These are phyloP conservation scores for Athalia circularis DNA, from an alignment of 2,888 invertebrate species.

Conservation along the genomic window DNA sequence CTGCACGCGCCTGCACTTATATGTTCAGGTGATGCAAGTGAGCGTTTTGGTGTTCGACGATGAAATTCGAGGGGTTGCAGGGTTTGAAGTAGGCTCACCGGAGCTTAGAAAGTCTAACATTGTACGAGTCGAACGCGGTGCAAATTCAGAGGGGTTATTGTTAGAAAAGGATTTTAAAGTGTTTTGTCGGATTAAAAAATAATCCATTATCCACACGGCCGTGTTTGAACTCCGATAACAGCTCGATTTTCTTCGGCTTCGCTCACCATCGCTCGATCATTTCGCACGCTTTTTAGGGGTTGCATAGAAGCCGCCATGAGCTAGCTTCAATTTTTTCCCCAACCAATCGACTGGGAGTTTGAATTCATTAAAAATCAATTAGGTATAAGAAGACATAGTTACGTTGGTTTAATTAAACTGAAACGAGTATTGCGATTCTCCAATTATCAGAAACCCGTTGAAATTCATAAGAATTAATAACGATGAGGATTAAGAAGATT, in stretches of 20 bases:
- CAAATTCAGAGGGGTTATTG: background rate
- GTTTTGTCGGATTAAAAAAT: conserved; percentile 11
- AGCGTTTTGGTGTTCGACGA: background rate
- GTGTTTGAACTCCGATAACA: no score
- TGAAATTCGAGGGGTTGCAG: background rate
- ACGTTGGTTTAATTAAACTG: conserved; percentile 14
- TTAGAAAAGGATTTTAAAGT: background rate
- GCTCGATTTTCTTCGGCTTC: no score
- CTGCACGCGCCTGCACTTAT: background rate
- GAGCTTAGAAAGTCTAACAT: background rate
- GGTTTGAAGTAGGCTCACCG: conserved; percentile 1
- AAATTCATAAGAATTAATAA: no score
- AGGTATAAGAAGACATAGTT: background rate
- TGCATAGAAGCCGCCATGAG: no score
- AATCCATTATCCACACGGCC: background rate
- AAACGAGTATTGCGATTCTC: conserved; percentile 26
- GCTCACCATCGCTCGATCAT: no score
- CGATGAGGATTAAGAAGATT: no score
- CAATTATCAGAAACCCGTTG: conserved; percentile 9
- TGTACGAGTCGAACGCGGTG: background rate
- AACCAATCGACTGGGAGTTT: no score
- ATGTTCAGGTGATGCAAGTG: background rate
- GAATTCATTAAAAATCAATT: background rate
- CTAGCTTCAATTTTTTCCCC: no score
- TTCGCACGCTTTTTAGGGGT: no score